phyloP scores from a whole-genome alignment of 2,888 invertebrate species.

The Nemurella pictetii region DNA sequence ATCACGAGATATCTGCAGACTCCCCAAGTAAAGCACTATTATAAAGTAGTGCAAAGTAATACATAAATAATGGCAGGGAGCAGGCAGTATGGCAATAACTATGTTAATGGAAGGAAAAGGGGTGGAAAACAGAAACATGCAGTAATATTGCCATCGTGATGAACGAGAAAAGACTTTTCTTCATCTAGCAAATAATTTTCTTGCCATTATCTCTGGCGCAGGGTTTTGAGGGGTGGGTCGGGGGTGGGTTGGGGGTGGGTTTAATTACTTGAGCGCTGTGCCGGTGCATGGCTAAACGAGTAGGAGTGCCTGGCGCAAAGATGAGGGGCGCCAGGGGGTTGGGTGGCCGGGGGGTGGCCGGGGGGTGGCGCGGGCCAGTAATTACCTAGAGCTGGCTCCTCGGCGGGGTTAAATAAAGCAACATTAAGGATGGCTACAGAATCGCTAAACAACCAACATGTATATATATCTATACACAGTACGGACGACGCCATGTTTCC shows the following conservation, averaged over 20 bases:
- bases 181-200: constrained; percentile 41
- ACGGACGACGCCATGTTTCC: constrained; percentile 14
- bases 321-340: too few species aligned
- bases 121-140: not conserved
- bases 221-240: constrained; percentile 12
- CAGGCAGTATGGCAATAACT: constrained; percentile 3
- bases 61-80: not conserved
- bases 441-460: constrained; percentile 25
- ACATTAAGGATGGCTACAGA: constrained; percentile 32
- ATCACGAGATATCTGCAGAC: not conserved
- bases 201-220: constrained; percentile 38
- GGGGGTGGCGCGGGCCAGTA: constrained; percentile 14
- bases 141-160: constrained; percentile 35
- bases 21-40: not conserved
- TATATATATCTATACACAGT: not conserved
- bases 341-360: constrained; percentile 12
- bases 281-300: constrained; percentile 29
- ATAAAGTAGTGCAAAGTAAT: not conserved
- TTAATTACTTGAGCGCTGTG: constrained; percentile 39
- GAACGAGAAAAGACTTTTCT: constrained; percentile 38
- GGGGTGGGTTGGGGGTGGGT: constrained; percentile 34
- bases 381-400: constrained; percentile 31
- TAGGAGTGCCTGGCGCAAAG: constrained; percentile 11
- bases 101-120: constrained; percentile 10
- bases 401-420: constrained; percentile 29